Evolutionary conservation across 2,113 vertebrate genomes (phyloP), one percentile per base, ranked within the genome.

Genomic region (Tautogolabrus adspersus): DNA sequence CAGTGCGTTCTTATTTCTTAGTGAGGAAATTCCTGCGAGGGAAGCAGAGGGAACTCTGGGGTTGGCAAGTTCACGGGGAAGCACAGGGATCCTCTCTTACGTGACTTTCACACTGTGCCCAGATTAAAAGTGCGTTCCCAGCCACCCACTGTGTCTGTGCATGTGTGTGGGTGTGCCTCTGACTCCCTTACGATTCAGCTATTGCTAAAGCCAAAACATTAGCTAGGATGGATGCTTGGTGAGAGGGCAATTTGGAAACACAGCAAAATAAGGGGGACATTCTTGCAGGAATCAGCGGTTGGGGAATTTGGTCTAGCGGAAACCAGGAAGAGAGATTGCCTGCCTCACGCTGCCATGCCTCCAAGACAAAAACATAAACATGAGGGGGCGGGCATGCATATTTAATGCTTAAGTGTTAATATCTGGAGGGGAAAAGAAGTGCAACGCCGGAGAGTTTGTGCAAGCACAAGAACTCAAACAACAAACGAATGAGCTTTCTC

Each of bases 391-490:
- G 82, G 65, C 77, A 88, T 93, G 88, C 91, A 93, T 90, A 88
- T 93, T 92, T 90, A 87, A 93, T 86, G 82, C 51, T 66, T 68
- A 81, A 73, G 86, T 75, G 79, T 84, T 90, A 82, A 90, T 92
- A 90, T 85, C 92, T 89, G 65, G 68, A 77, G 87, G 89, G 82
- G 66, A n/a, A 61, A 63, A 82, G 65, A 75, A 85, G 84, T 75
- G 75, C 69, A 73, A 79, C 67, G 76, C 55, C 70, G 30, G 62
- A 59, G 85, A 86, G 77, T 44, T 59, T 62, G 78, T 63, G 82
- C 76, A 10, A 61, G 85, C 12, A 60, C 74, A 52, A 62, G 67
- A 83, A 88, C 72, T 91, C 83, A 65, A 82, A 87, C 83, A 91
- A 90, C 82, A 87, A 88, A 89, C 72, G 85, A 89, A 66, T 3